phyloP scores from a whole-genome alignment of 2,113 vertebrate genomes.

The Dasyornis broadbenti region DNA sequence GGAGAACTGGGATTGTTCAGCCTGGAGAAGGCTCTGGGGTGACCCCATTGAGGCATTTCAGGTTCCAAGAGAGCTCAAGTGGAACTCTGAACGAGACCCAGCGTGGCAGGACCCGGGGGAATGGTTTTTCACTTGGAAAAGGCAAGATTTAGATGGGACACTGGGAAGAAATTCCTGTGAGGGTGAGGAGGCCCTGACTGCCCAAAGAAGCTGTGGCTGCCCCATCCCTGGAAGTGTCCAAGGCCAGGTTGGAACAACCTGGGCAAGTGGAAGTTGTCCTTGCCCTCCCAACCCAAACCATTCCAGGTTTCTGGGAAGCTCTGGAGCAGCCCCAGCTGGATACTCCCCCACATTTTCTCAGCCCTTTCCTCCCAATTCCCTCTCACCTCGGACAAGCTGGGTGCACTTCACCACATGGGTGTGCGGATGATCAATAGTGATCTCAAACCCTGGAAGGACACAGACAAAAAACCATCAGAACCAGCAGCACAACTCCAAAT shows the following conservation, averaged over 20 bases:
- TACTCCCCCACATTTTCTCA: neutral
- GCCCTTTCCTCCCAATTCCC: neutral
- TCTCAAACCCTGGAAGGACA: slow-evolving; percentile 88
- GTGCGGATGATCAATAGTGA: slow-evolving; percentile 97
- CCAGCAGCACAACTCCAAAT: neutral
- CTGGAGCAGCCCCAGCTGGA: neutral
- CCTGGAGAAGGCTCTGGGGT: neutral
- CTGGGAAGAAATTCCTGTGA: neutral
- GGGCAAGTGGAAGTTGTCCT: neutral
- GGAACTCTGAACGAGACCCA: no score
- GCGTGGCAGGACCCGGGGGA: neutral
- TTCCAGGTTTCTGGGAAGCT: neutral
- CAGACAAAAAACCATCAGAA: neutral
- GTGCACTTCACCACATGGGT: slow-evolving; percentile 98
- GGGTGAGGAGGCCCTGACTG: neutral
- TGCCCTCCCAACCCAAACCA: neutral
- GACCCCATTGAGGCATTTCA: neutral
- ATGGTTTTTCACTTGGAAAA: neutral
- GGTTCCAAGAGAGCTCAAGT: neutral
- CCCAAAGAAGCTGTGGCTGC: neutral
- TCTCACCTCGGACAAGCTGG: slow-evolving; percentile 92
- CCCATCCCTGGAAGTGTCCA: neutral
- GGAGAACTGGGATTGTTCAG: neutral
- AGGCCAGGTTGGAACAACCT: neutral
- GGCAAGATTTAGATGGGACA: neutral